Base-by-base conservation (phyloP, 1,140 invertebrate species). In the Diploscapter pachys region DNA sequence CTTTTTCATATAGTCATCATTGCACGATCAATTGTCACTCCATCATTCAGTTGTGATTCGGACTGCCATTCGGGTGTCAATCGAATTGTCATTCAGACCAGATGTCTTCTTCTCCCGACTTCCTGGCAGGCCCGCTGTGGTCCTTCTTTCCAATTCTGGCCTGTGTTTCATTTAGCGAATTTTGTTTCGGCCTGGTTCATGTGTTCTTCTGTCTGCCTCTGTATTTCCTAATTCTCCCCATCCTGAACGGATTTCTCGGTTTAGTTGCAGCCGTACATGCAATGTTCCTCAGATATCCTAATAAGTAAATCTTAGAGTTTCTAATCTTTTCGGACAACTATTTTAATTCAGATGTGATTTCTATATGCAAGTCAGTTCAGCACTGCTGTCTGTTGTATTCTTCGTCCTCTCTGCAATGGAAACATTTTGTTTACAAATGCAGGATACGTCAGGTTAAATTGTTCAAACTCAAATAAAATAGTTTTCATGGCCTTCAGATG, bases 381-480 rank as follows among this genome's bases (percentile, higher is more conserved):
- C 72, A 13, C 50, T 62, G 4, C 57, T 65, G 5, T 59, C 49
- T 2, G 63, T 66, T 13, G 55, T 66, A 9, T 65, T 73, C n/a
- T 73, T 73, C 53, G 65, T 73, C 54, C 59, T 65, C 31, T 73
- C 72, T 3, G n/a, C 54, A 66, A 57, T 73, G 72, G 72, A 73
- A n/a, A 31, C 72, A 2, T 73, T 4, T n/a, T 11, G 48, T 62
- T 5, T 53, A 11, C 3, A 6, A 65, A 65, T 52, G 3, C 3
- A 3, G 62, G 4, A 63, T 48, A 3, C 62, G 31, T 52, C 49
- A 9, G 50, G 8, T 53, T n/a, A 68, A 2, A 5, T 5, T 67
- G n/a, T 52, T 67, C 50, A 50, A 5, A 49, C 31, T 65, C 9
- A n/a, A 65, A 49, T 31, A 31, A 51, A 2, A 2, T 5, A 51